Conservation (phyloP, 2,113 vertebrate genomes). For the Bubo scandiacus region DNA sequence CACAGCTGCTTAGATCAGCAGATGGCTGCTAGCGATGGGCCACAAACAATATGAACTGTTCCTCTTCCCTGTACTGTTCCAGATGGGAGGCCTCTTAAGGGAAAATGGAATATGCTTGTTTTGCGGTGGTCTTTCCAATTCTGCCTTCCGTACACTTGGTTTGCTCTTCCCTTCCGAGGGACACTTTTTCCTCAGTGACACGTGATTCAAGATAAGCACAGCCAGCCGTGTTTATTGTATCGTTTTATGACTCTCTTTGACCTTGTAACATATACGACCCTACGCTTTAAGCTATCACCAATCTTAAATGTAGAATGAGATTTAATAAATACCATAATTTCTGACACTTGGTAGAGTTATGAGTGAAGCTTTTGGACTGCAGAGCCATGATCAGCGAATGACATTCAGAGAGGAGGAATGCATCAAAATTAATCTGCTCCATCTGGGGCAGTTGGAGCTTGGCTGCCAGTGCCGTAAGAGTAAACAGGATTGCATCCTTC, state of each 20-base stretch:
- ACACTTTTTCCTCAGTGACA: background rate
- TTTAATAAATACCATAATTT: background rate
- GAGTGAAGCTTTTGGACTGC: background rate
- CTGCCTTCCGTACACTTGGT: background rate
- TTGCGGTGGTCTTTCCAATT: background rate
- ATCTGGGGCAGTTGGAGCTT: constrained; percentile 25
- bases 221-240: background rate
- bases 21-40: constrained; percentile 45
- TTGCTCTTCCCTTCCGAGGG: background rate
- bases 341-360: background rate
- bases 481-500: background rate
- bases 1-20: constrained; percentile 41
- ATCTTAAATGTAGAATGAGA: background rate
- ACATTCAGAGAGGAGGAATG: background rate
- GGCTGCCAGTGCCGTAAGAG: background rate
- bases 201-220: background rate
- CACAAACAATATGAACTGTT: background rate
- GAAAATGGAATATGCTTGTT: background rate
- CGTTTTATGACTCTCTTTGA: background rate
- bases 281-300: background rate
- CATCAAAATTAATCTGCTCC: constrained; percentile 13
- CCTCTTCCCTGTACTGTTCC: background rate
- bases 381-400: background rate
- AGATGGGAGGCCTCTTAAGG: constrained; percentile 18
- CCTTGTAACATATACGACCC: background rate